phyloP scores from a whole-genome alignment of 2,888 invertebrate species.

The Temnothorax ravouxi region DNA sequence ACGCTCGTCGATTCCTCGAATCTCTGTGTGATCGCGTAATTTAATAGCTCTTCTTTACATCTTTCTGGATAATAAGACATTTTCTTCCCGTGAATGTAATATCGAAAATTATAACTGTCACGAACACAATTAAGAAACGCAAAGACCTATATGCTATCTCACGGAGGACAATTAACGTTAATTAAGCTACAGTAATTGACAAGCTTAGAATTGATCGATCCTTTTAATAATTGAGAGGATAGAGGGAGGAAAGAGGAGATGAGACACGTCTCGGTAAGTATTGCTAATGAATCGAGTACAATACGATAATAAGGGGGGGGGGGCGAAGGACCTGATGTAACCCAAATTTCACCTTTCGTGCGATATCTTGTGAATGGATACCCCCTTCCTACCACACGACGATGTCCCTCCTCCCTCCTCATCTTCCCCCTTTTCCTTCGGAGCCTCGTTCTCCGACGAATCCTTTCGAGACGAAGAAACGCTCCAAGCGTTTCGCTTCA shows the following conservation, averaged over 20 bases:
- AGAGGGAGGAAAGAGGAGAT: background rate
- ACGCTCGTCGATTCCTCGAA: constrained; percentile 7
- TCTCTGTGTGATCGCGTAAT: background rate
- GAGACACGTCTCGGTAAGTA: background rate
- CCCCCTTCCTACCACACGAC: background rate
- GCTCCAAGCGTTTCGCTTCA: constrained; percentile 79
- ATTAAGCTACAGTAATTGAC: background rate
- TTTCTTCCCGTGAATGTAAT: background rate
- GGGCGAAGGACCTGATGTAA: constrained; percentile 46
- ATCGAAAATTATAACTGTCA: background rate
- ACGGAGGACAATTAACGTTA: background rate
- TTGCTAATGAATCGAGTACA: background rate
- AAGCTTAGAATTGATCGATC: background rate
- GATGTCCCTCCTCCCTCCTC: background rate
- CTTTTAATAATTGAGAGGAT: background rate
- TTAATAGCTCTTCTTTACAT: constrained; percentile 4
- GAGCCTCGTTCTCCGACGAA: constrained; percentile 50
- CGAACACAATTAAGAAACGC: background rate
- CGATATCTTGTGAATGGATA: constrained; percentile 68
- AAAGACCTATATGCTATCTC: background rate
- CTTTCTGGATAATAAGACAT: background rate
- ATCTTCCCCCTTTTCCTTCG: background rate
- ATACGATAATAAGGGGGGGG: background rate
- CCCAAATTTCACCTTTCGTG: constrained; percentile 54
- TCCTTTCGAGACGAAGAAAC: constrained; percentile 75